phyloP scores from a whole-genome alignment of 2,888 invertebrate genomes.

The Euplagia quadripunctaria region DNA sequence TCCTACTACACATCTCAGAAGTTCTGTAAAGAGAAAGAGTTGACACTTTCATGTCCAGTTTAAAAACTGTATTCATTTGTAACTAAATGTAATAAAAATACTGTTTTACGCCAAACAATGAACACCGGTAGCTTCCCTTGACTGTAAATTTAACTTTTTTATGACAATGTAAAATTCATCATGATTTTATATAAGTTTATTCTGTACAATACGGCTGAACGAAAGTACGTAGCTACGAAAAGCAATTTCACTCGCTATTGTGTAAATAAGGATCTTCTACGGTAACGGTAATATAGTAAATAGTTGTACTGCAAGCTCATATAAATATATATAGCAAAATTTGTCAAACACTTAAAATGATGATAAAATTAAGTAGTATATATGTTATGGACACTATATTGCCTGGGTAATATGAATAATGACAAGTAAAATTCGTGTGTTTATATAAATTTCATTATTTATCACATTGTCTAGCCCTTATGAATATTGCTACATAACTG shows the following conservation, averaged over 20 bases:
- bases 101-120: neutral
- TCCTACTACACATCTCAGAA: neutral
- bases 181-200: slow-evolving; percentile 30
- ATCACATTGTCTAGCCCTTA: too few relatives aligned
- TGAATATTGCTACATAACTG: too few relatives aligned
- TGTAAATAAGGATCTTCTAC: neutral
- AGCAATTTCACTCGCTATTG: neutral
- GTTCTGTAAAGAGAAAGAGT: neutral
- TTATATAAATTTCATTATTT: too few relatives aligned
- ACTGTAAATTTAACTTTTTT: slow-evolving; percentile 39
- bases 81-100: neutral
- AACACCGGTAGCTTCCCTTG: slow-evolving; percentile 22
- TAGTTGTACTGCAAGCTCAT: too few relatives aligned
- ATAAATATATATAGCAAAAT: too few relatives aligned
- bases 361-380: too few relatives aligned
- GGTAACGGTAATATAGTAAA: too few relatives aligned
- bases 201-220: slow-evolving; percentile 10
- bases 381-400: too few relatives aligned
- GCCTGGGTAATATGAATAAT: too few relatives aligned
- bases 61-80: neutral
- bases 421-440: too few relatives aligned
- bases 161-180: slow-evolving; percentile 40
- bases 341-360: too few relatives aligned
- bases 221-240: slow-evolving; percentile 15
- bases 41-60: neutral